A percentile compares a stretch with the other conserved stretches of the same genome.
These are phyloP conservation scores for Sebastes jordani DNA, from an alignment of 2,797 vertebrate genomes.

Conservation along the genomic window DNA sequence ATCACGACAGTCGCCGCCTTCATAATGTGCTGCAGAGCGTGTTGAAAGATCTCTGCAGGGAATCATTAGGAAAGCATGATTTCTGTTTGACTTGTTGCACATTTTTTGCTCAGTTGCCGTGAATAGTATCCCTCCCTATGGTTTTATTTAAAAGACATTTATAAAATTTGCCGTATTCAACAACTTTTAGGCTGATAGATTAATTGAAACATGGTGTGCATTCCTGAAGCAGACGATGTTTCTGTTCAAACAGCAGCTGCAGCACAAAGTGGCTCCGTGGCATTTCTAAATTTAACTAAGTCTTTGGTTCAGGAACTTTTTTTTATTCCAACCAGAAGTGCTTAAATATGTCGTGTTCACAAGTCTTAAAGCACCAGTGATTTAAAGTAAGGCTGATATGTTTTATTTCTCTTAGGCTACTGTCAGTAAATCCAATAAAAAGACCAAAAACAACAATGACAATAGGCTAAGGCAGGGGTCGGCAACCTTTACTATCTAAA, in stretches of 20 bases:
- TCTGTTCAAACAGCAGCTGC: slow-evolving; percentile 9
- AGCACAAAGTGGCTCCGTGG: slow-evolving; percentile 11
- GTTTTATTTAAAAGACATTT: background rate
- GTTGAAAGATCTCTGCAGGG: background rate
- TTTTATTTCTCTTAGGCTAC: too few species aligned
- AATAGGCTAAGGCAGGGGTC: background rate
- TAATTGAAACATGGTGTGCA: background rate
- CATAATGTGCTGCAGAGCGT: background rate
- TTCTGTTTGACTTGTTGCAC: background rate
- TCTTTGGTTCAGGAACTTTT: background rate
- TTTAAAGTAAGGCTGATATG: background rate
- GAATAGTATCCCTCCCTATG: background rate
- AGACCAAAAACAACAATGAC: background rate
- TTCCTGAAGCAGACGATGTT: slow-evolving; percentile 5
- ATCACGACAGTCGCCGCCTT: background rate
- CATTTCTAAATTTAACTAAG: slow-evolving; percentile 21
- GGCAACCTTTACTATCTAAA: too few species aligned
- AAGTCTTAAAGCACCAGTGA: background rate
- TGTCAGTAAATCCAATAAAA: background rate
- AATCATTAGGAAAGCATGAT: background rate
- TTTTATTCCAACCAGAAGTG: background rate
- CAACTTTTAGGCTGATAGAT: background rate
- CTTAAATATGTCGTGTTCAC: slow-evolving; percentile 8
- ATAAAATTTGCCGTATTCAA: background rate
- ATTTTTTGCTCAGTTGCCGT: background rate